These are phyloP conservation scores for Mesorhabditis belari DNA, from an alignment of 2,888 invertebrate species.

Conservation along the genomic window DNA sequence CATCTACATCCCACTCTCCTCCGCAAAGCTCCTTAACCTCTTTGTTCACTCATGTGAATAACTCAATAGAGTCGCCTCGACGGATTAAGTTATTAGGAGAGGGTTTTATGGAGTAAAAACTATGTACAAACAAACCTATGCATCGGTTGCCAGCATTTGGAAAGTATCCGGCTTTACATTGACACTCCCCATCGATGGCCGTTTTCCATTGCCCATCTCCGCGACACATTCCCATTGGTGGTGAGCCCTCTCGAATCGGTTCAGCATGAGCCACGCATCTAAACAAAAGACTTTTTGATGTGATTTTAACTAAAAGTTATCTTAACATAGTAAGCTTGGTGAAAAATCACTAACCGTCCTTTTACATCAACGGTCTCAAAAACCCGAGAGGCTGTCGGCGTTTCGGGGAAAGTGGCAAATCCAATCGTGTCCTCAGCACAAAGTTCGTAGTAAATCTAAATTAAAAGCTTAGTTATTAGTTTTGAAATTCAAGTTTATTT, in stretches of 20 bases:
- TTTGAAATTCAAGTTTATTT: too few species aligned
- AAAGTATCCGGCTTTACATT: slow-evolving; percentile 37
- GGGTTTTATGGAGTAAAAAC: too few species aligned
- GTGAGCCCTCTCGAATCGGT: slow-evolving; percentile 5
- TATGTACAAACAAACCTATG: not conserved
- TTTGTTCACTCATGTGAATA: too few species aligned
- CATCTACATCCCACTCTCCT: too few species aligned
- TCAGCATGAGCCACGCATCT: not conserved
- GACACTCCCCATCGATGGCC: slow-evolving; percentile 32
- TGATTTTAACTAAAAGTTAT: too few species aligned
- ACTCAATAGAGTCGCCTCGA: too few species aligned
- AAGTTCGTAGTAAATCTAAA: not conserved
- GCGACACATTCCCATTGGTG: slow-evolving; percentile 20
- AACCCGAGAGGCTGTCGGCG: not conserved
- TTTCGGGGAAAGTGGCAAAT: not conserved
- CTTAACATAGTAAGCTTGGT: too few species aligned
- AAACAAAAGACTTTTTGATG: too few species aligned
- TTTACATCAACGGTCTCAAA: not conserved
- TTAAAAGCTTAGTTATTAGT: too few species aligned
- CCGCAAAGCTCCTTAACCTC: too few species aligned
- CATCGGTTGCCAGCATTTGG: not conserved
- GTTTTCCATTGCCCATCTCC: slow-evolving; percentile 15
- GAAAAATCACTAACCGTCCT: not conserved
- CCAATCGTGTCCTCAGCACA: not conserved
- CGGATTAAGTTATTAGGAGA: too few species aligned